Base-by-base conservation (phyloP, 2,888 invertebrate genomes). In the Neoascia interrupta region DNA sequence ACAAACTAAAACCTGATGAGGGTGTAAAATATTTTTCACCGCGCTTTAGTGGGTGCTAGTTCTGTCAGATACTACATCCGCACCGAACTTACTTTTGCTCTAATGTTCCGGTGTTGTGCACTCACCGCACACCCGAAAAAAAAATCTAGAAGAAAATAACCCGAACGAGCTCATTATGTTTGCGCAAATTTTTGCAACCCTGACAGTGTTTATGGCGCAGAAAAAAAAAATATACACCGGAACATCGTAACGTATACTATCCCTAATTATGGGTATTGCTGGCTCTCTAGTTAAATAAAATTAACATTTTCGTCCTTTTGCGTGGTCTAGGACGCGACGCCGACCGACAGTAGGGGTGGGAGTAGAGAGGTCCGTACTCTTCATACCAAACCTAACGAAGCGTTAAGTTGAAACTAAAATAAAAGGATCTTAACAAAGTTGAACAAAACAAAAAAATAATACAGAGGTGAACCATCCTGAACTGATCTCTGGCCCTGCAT, bases 201-300 rank as follows among this genome's bases (percentile, higher is more conserved):
- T 47, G 28, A 15, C 26, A 31, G 54, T 36, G 47, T 56, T 6
- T 2, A 28, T 19, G n/a, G 8, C 18, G n/a, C 26, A 13, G 21
- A 23, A 21, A 37, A 16, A 53, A 64, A 51, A 16, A 53, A 51
- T n/a, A 11, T 11, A 34, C 45, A 47, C 34, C 51, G 34, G 11
- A n/a, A n/a, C n/a, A n/a, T n/a, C n/a, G n/a, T n/a, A n/a, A n/a
- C n/a, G n/a, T 34, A 31, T 19, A 13, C 61, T 43, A 23, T 31
- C 64, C 72, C 79, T 79, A 79, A 79, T 79, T 79, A 79, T 72
- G 56, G 66, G 72, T 68, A 73, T 56, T 41, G 54, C 61, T 43
- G 11, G n/a, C n/a, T n/a, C n/a, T n/a, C n/a, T 18, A 47, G 66
- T 56, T 60, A 49, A 53, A 64, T 53, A 43, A 76, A 79, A 79